Base-by-base conservation (phyloP, 1,140 invertebrate species). In the Camponotus floridanus region DNA sequence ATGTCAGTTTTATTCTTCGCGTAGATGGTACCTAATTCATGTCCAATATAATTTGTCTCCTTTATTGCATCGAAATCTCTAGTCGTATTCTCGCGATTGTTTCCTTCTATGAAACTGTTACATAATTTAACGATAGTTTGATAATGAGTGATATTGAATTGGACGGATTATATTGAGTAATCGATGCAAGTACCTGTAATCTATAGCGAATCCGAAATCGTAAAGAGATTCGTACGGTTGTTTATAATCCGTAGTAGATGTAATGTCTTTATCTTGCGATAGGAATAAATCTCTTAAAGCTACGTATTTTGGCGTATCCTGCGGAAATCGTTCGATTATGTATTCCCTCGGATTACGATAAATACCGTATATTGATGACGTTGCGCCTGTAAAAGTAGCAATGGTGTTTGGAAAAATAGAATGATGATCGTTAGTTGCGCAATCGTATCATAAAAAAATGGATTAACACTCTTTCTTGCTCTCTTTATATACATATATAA, bases 221-320 rank as follows among this genome's bases (percentile, higher is more conserved):
- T 76, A 83, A 31, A 73, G 26, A 1, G 57, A 70, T 18, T 88
- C 76, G 33, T 71, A 48, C 18, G 64, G 26, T 31, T 71, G 62
- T 33, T 89, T 57, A 64, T 70, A 68, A 74, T 85, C 88, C 51
- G 6, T 71, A 51, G 48, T 59, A 39, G 26, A 15, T 57, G 79
- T 90, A 15, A 83, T 9, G 3, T 79, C 39, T 36, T 64, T 79
- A 13, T 88, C 68, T 59, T 84, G 85, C 0, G 91, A 90, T 6
- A 92, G 86, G 55, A 94, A 92, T 26, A 94, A 87, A 88, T 93
- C 92, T 86, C 90, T 93, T 48, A 94, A 85, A 39, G 92, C 88
- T n/a, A 94, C 91, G 26, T 92, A 94, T 85, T 90, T 93, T 11
- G 89, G 88, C 8, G 87, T 73, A 71, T 91, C 90, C 31, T 93